Evolutionary conservation across 2,113 vertebrate genomes (phyloP), one percentile per base, ranked within the genome.

Genomic region (Enhydra lutris): DNA sequence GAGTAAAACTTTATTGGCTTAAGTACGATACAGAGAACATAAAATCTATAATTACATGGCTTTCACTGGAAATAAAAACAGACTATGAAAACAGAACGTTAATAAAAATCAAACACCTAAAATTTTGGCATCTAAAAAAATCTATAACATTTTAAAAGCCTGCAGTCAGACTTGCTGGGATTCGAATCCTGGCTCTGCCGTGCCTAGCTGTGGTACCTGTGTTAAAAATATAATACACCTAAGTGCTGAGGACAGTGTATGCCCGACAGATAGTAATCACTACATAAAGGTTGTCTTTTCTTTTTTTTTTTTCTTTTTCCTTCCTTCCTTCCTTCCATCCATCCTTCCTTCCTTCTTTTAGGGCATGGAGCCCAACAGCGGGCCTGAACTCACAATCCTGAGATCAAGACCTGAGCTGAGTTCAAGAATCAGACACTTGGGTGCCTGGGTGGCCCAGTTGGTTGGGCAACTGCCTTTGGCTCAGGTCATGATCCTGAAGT

Each of bases 101-200:
- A 95, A 86, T 96, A 93, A 94, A 97, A 97, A 91, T 65, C 65
- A 45, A 95, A 82, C 17, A 93, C 59, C 26, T 67, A 92, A 96
- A 96, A 94, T 18, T 81, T 34, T 91, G 52, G 13, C 85, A 93
- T 89, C 81, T 89, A 73, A 61, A 91, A 65, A 31, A 80, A 93
- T 61, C 50, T 79, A 4, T 84, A 95, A 91, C 31, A 61, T 91
- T 95, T 97, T 93, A 55, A 93, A 86, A 93, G 82, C 67, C 55
- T 83, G 26, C 13, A 89, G 31, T 39, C 74, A 93, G 67, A 96
- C 45, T 52, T 94, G 73, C 59, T 97, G 1, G 34, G 42, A 39
- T 91, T 73, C 93, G n/a, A 81, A 36, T 78, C 9, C 29, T 31
- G 39, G 15, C 67, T 82, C 55, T 93, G 13, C 21, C 34, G 45